Percentiles rank a stretch among this genome's conserved stretches.
These are phyloP conservation scores for Galaxias olidus DNA, from an alignment of 2,797 vertebrate species.

Conservation along the genomic window DNA sequence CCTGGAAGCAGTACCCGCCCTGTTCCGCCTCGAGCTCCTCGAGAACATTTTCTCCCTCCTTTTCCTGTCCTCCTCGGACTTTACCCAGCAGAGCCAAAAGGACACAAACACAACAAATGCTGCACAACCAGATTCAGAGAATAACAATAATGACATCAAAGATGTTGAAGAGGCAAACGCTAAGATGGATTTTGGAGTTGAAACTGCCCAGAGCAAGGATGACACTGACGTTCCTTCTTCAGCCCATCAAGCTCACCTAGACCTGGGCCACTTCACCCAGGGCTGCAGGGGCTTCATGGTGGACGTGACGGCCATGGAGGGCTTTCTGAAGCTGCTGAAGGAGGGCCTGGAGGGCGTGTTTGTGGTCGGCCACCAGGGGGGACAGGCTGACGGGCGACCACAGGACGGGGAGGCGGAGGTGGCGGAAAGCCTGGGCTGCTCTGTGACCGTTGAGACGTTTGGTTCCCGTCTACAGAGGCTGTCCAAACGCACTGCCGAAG, in stretches of 20 bases:
- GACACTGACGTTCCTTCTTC: conserved; percentile 11
- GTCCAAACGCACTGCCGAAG: conserved; percentile 90
- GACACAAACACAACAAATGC: conserved; percentile 20
- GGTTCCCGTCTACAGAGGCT: conserved; percentile 80
- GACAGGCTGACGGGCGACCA: conserved; percentile 64
- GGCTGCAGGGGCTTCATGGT: conserved; percentile 84
- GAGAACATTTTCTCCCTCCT: conserved; percentile 98
- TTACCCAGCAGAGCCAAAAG: conserved; percentile 63
- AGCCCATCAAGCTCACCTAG: conserved; percentile 61
- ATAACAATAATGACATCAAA: conserved; percentile 36
- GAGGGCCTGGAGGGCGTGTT: conserved; percentile 84
- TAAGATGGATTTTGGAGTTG: conserved; percentile 47
- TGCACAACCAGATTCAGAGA: conserved; percentile 51
- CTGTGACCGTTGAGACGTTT: conserved; percentile 77
- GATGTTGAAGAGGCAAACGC: conserved; percentile 28
- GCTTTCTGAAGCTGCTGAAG: conserved; percentile 86
- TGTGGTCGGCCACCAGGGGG: conserved; percentile 77
- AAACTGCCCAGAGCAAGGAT: conserved; percentile 36
- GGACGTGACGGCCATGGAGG: conserved; percentile 80
- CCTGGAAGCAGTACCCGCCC: conserved; percentile 81
- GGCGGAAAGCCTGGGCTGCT: conserved; percentile 78
- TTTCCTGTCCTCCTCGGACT: conserved; percentile 86
- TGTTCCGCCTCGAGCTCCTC: conserved; percentile 90
- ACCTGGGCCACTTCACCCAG: conserved; percentile 81
- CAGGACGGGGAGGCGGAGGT: conserved; percentile 68